phyloP scores from a whole-genome alignment of 2,797 vertebrate genomes.

The Sebastes melanostomus region DNA sequence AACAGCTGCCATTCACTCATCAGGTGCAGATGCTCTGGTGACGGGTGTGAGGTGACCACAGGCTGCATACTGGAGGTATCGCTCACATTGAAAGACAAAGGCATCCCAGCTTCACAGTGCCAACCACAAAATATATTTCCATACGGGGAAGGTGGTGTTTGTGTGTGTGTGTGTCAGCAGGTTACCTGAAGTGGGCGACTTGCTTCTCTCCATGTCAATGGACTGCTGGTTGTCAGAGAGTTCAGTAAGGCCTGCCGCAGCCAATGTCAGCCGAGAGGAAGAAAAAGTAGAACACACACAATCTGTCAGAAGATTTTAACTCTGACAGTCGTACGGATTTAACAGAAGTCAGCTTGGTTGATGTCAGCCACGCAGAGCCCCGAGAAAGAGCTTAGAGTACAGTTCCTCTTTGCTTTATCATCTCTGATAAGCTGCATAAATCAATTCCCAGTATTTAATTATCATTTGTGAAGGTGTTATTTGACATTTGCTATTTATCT shows the following conservation, averaged over 20 bases:
- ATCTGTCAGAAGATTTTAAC: constrained; percentile 34
- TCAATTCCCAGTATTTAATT: neutral
- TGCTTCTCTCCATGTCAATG: constrained; percentile 95
- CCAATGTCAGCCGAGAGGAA: constrained; percentile 43
- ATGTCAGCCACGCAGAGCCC: constrained; percentile 56
- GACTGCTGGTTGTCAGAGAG: constrained; percentile 95
- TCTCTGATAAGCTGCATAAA: neutral
- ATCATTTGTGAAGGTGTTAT: too few relatives aligned
- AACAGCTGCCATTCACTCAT: constrained; percentile 12
- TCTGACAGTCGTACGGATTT: neutral
- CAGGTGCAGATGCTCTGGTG: constrained; percentile 21
- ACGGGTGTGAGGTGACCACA: constrained; percentile 9
- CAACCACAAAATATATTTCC: constrained; percentile 15
- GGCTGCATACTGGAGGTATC: constrained; percentile 14
- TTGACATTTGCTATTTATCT: neutral
- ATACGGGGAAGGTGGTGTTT: neutral
- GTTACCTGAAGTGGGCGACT: constrained; percentile 98
- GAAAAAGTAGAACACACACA: constrained; percentile 29
- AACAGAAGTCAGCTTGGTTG: constrained; percentile 3
- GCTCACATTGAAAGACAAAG: constrained; percentile 7
- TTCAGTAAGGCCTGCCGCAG: constrained; percentile 91
- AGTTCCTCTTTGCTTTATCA: neutral
- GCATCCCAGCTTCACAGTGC: constrained; percentile 20
- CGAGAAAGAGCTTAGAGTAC: neutral
- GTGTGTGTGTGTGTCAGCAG: constrained; percentile 25